These are phyloP conservation scores for Drosophila picticornis DNA, from an alignment of 2,888 invertebrate species.

Conservation along the genomic window DNA sequence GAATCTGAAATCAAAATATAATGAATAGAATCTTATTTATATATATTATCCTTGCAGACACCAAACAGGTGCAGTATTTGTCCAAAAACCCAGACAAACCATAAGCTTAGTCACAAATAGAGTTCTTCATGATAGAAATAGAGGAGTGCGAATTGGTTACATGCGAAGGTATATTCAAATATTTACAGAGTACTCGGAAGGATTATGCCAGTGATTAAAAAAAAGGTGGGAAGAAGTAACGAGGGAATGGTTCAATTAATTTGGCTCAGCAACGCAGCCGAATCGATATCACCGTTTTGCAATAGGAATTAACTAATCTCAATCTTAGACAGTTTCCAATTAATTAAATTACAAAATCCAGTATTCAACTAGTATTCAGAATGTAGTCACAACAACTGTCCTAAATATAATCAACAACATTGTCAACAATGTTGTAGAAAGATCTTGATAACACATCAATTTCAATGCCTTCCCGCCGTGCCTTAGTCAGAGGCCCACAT, in stretches of 20 bases:
- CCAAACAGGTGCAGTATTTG: no score
- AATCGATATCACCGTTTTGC: background rate
- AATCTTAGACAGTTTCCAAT: constrained; percentile 11
- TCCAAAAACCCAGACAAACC: background rate
- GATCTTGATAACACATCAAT: constrained; percentile 52
- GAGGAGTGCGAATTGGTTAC: background rate
- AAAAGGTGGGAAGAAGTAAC: background rate
- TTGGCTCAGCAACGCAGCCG: background rate
- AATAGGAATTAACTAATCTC: background rate
- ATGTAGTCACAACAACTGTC: constrained; percentile 51
- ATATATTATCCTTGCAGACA: no score
- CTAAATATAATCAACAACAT: constrained; percentile 62
- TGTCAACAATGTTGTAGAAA: constrained; percentile 64
- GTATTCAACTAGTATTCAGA: constrained; percentile 11
- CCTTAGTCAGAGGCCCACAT: constrained; percentile 45
- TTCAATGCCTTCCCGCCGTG: constrained; percentile 16
- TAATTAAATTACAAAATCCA: constrained; percentile 18
- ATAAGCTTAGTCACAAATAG: background rate
- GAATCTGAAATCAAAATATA: background rate
- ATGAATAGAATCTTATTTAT: no score
- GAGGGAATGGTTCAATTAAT: background rate
- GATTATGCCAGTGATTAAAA: background rate
- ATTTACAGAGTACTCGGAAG: background rate
- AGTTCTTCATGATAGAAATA: background rate
- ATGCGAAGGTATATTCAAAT: background rate